Base-by-base conservation (phyloP, 2,113 vertebrate species). In the Poeciliopsis turrubarensis region DNA sequence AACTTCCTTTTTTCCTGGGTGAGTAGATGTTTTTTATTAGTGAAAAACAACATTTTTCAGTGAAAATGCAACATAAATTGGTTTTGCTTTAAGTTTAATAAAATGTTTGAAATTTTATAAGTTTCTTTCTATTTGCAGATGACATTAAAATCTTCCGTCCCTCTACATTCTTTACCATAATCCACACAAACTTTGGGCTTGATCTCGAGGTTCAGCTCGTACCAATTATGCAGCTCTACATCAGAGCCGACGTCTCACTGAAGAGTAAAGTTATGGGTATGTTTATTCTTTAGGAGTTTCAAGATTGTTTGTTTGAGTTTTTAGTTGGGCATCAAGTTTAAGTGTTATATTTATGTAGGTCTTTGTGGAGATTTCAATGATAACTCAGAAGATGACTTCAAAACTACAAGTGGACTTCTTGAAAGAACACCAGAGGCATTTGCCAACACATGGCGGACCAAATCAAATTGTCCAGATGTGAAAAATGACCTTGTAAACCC, bases 351-450 rank as follows among this genome's bases (percentile, higher is more conserved):
- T 19, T 61, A 8, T 78, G 5, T 47, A 98, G 97, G 97, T 71
- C 96, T 98, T 51, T 98, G 97, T 72, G 97, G 97, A 80, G 95
- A 98, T 82, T 98, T 96, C 91, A 97, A 98, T 80, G 85, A 92
- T 6, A 54, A 94, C 15, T 94, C 95, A 78, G 75, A 76, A 0
- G 96, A 98, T 31, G 97, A 97, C 78, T 96, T 96, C 87, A 94
- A 70, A 82, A 92, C 92, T 19, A 79, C 82, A n/a, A 92, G 84
- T 60, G 96, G 96, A 22, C 77, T 96, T 79, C 92, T 91, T 77
- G 96, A 98, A 81, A 96, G 95, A 68, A 97, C 95, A 0, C 91
- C 95, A 22, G 91, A 85, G 4, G 88, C 94, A 54, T 98, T 97
- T 83, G 95, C 91, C 79, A 97, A 97, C 72, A 96, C 94, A 10